A percentile compares a stretch with the other conserved stretches of the same genome.
Evolutionary conservation across 2,797 vertebrate species (phyloP).

Genomic region (Tamandua tetradactyla): DNA sequence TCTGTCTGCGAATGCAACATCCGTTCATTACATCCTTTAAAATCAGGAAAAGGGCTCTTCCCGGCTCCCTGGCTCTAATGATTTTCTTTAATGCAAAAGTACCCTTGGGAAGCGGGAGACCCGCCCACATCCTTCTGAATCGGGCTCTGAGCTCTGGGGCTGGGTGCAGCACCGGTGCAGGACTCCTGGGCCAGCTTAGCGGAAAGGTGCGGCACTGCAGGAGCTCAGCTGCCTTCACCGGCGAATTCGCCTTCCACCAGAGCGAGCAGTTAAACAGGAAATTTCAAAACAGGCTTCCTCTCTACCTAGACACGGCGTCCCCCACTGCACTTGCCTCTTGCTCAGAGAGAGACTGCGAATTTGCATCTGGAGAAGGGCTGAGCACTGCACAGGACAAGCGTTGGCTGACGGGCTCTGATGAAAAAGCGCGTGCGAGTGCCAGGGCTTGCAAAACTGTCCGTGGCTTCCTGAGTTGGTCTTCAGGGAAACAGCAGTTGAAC

Average conservation of each 20-base stretch:
- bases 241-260: fast-evolving
- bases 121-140: background rate
- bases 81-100: fast-evolving
- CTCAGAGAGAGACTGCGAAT: background rate
- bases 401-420: no score
- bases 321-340: fast-evolving
- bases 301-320: background rate
- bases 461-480: background rate
- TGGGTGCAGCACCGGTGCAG: no score
- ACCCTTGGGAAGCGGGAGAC: fast-evolving
- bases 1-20: fast-evolving
- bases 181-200: no score
- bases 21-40: fast-evolving
- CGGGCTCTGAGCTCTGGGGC: fast-evolving
- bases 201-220: no score
- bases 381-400: no score
- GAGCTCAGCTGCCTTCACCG: no score
- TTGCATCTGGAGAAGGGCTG: background rate
- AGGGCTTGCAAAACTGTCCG: background rate
- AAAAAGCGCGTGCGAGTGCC: fast-evolving
- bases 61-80: fast-evolving
- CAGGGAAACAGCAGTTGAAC: fast-evolving
- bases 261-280: background rate
- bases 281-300: slow-evolving; percentile 11
- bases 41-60: fast-evolving